Conservation (phyloP, 35 echinoderm and acorn worm genomes). For the Apostichopus parvimensis region DNA sequence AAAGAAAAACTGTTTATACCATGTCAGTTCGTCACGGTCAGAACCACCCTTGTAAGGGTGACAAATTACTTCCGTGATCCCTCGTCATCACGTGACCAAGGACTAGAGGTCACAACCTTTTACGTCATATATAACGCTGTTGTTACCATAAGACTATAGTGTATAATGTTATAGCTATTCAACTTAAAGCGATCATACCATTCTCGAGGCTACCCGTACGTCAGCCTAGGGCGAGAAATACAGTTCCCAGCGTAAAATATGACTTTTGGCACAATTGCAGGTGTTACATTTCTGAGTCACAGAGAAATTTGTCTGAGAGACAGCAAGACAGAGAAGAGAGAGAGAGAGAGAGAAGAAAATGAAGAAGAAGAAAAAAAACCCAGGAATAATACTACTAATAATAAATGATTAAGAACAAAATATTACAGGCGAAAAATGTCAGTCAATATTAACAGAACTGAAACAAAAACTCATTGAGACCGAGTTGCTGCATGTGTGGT, state of each 20-base stretch:
- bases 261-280: constrained; percentile 13
- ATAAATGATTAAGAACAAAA: not conserved
- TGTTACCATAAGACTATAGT: too few species aligned
- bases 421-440: constrained; percentile 21
- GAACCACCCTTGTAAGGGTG: not conserved
- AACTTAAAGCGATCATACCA: not conserved
- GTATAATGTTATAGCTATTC: not conserved
- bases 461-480: constrained; percentile 49
- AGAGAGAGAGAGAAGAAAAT: constrained; percentile 7
- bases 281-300: constrained; percentile 48
- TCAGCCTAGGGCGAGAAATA: not conserved
- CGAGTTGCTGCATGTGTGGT: constrained; percentile 34
- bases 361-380: not conserved
- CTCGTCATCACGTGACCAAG: not conserved
- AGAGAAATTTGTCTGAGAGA: constrained; percentile 19
- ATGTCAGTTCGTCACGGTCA: too few species aligned
- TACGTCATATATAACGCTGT: too few species aligned
- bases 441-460: constrained; percentile 36
- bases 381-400: not conserved
- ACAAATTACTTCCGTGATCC: constrained; percentile 9
- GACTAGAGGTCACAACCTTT: too few species aligned
- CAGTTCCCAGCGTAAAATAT: not conserved
- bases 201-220: not conserved
- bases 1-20: too few species aligned
- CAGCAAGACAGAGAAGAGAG: too few species aligned